Conservation (phyloP, 2,888 invertebrate genomes). For the Trachelus tabidus region DNA sequence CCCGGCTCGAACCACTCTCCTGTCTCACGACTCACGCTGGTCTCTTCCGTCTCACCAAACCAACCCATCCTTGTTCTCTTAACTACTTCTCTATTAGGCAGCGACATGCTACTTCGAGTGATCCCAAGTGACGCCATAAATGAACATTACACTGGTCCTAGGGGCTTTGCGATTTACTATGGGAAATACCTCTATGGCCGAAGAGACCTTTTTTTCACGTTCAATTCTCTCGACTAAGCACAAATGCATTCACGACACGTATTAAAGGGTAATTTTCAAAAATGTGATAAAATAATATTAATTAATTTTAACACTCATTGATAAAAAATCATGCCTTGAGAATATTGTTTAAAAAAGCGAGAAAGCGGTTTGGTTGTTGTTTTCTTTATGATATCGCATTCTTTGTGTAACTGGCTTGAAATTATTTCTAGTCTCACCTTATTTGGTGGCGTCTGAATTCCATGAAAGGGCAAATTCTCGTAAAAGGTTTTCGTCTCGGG, state of each 20-base stretch:
- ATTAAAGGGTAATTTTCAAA: neutral
- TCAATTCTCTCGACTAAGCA: neutral
- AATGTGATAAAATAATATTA: neutral
- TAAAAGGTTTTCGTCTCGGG: slow-evolving; percentile 85
- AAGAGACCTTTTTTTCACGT: neutral
- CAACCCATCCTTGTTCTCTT: neutral
- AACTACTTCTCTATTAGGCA: neutral
- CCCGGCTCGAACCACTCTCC: slow-evolving; percentile 11
- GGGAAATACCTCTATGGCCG: neutral
- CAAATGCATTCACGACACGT: neutral
- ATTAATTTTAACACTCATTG: neutral
- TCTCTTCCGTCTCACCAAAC: neutral
- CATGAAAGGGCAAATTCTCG: slow-evolving; percentile 96
- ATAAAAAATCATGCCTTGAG: neutral
- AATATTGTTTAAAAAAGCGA: neutral
- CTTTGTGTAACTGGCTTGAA: neutral
- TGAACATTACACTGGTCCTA: neutral
- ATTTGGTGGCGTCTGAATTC: slow-evolving; percentile 91
- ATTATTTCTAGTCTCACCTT: slow-evolving; percentile 74
- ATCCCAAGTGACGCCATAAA: neutral
- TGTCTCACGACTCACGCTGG: neutral
- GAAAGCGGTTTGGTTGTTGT: neutral
- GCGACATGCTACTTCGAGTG: neutral
- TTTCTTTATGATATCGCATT: neutral
- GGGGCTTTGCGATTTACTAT: neutral